A percentile compares a stretch with the other conserved stretches of the same genome.
Conservation (phyloP, 2,888 invertebrate species). For the Athetis lepigone region DNA sequence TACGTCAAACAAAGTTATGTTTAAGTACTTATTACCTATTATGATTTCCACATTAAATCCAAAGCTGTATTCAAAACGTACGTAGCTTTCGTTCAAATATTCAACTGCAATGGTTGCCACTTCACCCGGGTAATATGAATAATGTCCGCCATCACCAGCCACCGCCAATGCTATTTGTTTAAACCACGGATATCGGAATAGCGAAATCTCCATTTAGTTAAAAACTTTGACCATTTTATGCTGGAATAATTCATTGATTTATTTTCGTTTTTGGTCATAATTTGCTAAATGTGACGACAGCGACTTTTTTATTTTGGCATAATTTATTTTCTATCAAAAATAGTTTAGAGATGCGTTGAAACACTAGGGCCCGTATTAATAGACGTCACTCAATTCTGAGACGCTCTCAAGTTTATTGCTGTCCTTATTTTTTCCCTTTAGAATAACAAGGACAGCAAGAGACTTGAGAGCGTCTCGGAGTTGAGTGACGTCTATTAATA, state of each 20-base stretch:
- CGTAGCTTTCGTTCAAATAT: constrained; percentile 27
- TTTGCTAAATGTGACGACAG: not conserved
- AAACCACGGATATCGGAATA: constrained; percentile 23
- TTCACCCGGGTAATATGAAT: constrained; percentile 41
- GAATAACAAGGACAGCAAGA: too few species aligned
- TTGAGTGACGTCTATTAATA: too few species aligned
- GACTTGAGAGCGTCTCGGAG: too few species aligned
- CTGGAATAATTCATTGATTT: constrained; percentile 12
- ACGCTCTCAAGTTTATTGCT: too few species aligned
- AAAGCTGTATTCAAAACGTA: constrained; percentile 31
- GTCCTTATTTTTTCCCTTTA: too few species aligned
- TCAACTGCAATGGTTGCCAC: constrained; percentile 33
- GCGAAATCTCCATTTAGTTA: constrained; percentile 34
- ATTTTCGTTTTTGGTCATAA: not conserved
- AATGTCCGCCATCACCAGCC: constrained; percentile 28
- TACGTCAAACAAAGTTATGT: too few species aligned
- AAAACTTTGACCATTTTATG: constrained; percentile 3
- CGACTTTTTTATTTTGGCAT: not conserved
- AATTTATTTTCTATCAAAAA: not conserved
- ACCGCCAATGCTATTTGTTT: constrained; percentile 38
- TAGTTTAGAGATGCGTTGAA: too few species aligned
- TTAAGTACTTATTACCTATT: not conserved
- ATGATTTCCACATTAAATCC: not conserved
- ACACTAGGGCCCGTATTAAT: too few species aligned
- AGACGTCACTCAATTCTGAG: too few species aligned